phyloP scores from a whole-genome alignment of 2,113 vertebrate genomes.

The Fregata magnificens region DNA sequence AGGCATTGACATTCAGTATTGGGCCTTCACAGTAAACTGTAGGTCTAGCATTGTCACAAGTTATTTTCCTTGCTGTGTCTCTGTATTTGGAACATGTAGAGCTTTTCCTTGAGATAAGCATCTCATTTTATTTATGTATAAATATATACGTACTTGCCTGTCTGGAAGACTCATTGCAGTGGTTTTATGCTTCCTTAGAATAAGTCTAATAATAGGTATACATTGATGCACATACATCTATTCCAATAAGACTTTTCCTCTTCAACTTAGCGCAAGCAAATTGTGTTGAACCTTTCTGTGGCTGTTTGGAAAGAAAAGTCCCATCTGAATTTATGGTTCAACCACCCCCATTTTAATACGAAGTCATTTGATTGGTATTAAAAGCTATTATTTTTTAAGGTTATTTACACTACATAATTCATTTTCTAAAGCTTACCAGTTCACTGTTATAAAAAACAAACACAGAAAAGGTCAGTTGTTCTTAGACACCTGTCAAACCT shows the following conservation, averaged over 20 bases:
- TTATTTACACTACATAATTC: background rate
- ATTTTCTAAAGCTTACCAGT: background rate
- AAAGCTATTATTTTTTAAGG: background rate
- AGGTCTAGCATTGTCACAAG: background rate
- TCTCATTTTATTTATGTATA: background rate
- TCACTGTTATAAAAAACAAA: background rate
- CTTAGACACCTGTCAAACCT: background rate
- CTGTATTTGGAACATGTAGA: background rate
- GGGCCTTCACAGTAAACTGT: background rate
- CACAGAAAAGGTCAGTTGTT: background rate
- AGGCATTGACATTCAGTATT: background rate
- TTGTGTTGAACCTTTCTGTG: background rate
- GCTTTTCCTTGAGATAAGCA: background rate
- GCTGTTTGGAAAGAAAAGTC: background rate
- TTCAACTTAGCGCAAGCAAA: background rate
- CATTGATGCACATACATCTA: background rate
- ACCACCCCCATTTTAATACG: background rate
- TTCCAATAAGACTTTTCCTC: background rate
- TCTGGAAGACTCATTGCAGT: background rate
- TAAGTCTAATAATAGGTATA: background rate
- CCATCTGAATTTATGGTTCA: background rate
- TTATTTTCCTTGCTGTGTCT: background rate
- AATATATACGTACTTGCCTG: accelerated
- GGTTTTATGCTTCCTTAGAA: background rate
- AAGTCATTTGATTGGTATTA: background rate